Evolutionary conservation across 1,140 invertebrate genomes (phyloP).

Genomic region (Cotesia chilonis): DNA sequence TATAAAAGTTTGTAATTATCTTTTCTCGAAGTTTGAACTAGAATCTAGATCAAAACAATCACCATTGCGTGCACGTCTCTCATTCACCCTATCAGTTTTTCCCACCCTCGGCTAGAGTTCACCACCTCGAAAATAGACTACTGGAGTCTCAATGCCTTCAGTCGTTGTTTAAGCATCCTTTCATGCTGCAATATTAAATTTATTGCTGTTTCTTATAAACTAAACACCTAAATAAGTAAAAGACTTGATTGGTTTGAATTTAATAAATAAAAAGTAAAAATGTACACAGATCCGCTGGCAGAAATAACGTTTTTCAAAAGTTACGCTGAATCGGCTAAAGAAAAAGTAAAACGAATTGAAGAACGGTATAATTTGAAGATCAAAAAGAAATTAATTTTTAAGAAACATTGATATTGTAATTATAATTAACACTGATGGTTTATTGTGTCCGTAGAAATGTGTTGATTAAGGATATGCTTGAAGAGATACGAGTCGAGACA

Average conservation of each 20-base stretch:
- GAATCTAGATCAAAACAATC: conserved; percentile 33
- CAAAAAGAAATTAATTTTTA: conserved; percentile 11
- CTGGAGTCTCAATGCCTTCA: conserved; percentile 35
- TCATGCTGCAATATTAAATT: not conserved
- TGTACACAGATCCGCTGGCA: conserved; percentile 42
- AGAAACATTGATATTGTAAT: not conserved
- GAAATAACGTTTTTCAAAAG: conserved; percentile 50
- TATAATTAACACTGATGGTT: not conserved
- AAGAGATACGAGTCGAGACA: conserved; percentile 52
- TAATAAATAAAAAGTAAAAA: conserved; percentile 21
- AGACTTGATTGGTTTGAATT: not conserved
- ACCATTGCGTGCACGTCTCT: conserved; percentile 33
- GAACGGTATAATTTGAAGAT: conserved; percentile 43
- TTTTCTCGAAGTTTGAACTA: conserved; percentile 4
- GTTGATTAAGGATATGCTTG: conserved; percentile 51
- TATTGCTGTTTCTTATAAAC: not conserved
- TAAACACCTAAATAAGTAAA: too few relatives aligned
- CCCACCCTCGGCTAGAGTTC: conserved; percentile 36
- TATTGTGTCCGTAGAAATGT: conserved; percentile 37
- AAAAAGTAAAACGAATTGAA: conserved; percentile 44
- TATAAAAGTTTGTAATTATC: conserved; percentile 26
- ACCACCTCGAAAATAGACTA: conserved; percentile 28
- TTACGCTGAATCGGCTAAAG: conserved; percentile 43
- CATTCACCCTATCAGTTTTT: conserved; percentile 37
- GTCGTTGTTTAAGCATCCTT: conserved; percentile 26